phyloP scores from a whole-genome alignment of 2,113 vertebrate species.

The Microcebus griseorufus region DNA sequence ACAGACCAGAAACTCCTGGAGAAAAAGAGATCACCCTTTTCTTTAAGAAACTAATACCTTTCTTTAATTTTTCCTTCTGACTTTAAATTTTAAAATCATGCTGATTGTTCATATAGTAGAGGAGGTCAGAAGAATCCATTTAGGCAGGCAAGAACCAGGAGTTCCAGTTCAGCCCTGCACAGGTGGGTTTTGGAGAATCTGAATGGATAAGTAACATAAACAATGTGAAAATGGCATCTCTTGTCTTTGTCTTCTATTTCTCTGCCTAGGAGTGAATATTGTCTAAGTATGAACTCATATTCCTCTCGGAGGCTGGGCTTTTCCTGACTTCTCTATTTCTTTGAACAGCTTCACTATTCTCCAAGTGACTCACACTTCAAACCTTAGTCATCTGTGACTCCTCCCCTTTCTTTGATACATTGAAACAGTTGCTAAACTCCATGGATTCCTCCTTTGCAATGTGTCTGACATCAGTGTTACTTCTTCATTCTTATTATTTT shows the following conservation, averaged over 20 bases:
- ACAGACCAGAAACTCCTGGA: background rate
- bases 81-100: constrained; percentile 40
- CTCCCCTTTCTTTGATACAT: background rate
- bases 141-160: background rate
- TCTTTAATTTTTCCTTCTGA: background rate
- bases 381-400: constrained; percentile 29
- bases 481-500: background rate
- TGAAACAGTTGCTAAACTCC: background rate
- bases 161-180: background rate
- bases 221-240: background rate
- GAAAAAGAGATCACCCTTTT: background rate
- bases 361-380: background rate
- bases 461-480: background rate
- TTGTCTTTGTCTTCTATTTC: background rate
- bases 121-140: background rate
- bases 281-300: background rate
- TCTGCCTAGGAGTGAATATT: background rate
- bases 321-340: background rate
- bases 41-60: background rate
- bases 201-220: background rate
- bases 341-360: background rate
- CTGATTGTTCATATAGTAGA: background rate
- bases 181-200: background rate
- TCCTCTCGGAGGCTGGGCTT: background rate
- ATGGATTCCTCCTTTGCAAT: background rate